Evolutionary conservation across 2,113 vertebrate genomes (phyloP).

Genomic region (Brachyhypopomus occidentalis): DNA sequence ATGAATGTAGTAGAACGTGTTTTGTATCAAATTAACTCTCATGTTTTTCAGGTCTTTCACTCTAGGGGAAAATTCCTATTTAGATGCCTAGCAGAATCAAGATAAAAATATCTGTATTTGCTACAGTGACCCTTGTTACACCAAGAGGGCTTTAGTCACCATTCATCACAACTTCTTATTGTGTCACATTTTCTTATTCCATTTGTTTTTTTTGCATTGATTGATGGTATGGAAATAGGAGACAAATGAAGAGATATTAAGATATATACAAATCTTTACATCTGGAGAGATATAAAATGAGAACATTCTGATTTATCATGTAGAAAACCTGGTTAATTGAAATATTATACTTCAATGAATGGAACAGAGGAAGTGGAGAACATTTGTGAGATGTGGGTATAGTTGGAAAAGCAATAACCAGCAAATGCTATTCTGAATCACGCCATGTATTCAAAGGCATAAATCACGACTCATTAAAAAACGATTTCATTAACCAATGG

Average conservation of each 20-base stretch:
- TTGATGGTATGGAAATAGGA: constrained; percentile 7
- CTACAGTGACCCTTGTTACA: constrained; percentile 1
- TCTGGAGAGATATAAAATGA: constrained; percentile 1
- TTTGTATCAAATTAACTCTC: constrained; percentile 6
- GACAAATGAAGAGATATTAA: neutral
- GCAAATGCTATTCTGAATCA: constrained; percentile 15
- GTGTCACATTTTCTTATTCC: neutral
- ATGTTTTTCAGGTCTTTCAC: neutral
- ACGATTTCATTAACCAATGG: constrained; percentile 19
- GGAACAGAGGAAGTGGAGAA: neutral
- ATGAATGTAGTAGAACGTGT: constrained; percentile 21
- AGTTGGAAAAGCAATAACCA: constrained; percentile 10
- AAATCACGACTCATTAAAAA: constrained; percentile 29
- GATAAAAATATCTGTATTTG: neutral
- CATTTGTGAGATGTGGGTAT: constrained; percentile 5
- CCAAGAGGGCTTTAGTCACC: neutral
- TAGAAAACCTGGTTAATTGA: constrained; percentile 40
- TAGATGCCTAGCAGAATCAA: constrained; percentile 3
- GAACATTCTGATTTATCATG: constrained; percentile 37
- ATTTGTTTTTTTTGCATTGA: neutral
- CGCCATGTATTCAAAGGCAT: constrained; percentile 9
- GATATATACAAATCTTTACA: neutral
- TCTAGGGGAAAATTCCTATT: neutral
- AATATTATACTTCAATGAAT: constrained; percentile 42
- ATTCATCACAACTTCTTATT: neutral